Base-by-base conservation (phyloP, 37 sponge, comb jelly and placozoan genomes). In the Cladorhizidae sp. region DNA sequence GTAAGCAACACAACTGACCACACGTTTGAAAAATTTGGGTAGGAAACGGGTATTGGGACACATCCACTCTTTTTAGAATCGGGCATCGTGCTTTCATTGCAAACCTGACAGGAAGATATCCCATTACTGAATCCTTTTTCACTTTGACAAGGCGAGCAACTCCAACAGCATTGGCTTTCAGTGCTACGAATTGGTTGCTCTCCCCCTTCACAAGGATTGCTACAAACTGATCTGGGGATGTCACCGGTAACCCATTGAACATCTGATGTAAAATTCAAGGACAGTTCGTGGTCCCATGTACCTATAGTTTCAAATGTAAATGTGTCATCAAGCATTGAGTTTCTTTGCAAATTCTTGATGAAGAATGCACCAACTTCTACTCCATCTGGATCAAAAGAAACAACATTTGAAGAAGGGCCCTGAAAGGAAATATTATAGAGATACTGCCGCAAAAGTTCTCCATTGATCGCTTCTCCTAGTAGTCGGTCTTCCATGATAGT, bases 321-420 rank as follows among this genome's bases (percentile, higher is more conserved):
- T n/a, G n/a, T n/a, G n/a, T n/a, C n/a, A n/a, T n/a, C n/a, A n/a
- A n/a, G n/a, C n/a, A n/a, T 37, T 18, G 43, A 51, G 2, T 14
- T 3, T 1, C 21, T 40, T 22, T 86, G 78, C 23, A 91, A 76
- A 26, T 83, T 87, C 38, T 74, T 76, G 20, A 91, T 71, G 23
- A 35, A 31, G 69, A 77, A 91, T 14, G 50, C 62, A 11, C 69
- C 85, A 1, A 42, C 26, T 28, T 42, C 62, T 57, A 83, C 84
- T 41, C 86, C 91, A 77, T 40, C 81, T 2, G 57, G 41, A 43
- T 90, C 94, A 87, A 93, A 90, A 0, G 29, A 9, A n/a, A n/a
- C n/a, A n/a, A n/a, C n/a, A n/a, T n/a, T n/a, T n/a, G n/a, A n/a
- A n/a, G n/a, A n/a, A n/a, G 42, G 33, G 17, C 63, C 63, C 22